Percentiles rank a stretch among this genome's conserved stretches.
Evolutionary conservation across 2,888 invertebrate species (phyloP).

Genomic region (Drosophila suboccidentalis): DNA sequence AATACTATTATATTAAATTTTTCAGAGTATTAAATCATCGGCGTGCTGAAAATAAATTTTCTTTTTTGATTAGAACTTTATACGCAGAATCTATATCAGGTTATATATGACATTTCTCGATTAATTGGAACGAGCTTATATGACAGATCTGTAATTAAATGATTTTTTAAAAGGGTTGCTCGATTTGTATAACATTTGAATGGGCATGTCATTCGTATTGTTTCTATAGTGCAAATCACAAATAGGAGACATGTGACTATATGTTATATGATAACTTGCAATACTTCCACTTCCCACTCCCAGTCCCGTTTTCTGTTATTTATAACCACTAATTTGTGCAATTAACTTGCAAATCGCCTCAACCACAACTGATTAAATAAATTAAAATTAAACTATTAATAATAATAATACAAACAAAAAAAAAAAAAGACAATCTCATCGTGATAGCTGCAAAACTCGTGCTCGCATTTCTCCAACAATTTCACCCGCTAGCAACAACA

Average conservation of each 20-base stretch:
- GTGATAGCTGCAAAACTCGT: conserved; percentile 36
- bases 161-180: background rate
- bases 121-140: background rate
- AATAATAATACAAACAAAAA: conserved; percentile 30
- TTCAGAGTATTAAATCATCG: background rate
- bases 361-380: conserved; percentile 61
- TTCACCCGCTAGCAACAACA: conserved; percentile 30
- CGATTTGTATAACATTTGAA: conserved; percentile 11
- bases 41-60: background rate
- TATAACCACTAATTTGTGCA: conserved; percentile 70
- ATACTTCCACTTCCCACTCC: conserved; percentile 10
- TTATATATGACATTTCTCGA: background rate
- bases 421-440: conserved; percentile 20
- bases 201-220: conserved; percentile 2
- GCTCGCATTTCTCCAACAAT: conserved; percentile 60
- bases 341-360: conserved; percentile 69
- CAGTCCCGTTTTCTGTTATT: conserved; percentile 47
- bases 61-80: too few relatives aligned
- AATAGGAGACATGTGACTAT: conserved; percentile 34
- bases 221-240: conserved; percentile 9
- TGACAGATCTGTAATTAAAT: conserved; percentile 1
- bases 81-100: background rate
- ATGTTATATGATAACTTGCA: conserved; percentile 6
- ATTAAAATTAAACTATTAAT: conserved; percentile 55
- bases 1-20: background rate